Evolutionary conservation across 2,797 vertebrate genomes (phyloP), one percentile per base, ranked within the genome.

Genomic region (Ibycter americanus): DNA sequence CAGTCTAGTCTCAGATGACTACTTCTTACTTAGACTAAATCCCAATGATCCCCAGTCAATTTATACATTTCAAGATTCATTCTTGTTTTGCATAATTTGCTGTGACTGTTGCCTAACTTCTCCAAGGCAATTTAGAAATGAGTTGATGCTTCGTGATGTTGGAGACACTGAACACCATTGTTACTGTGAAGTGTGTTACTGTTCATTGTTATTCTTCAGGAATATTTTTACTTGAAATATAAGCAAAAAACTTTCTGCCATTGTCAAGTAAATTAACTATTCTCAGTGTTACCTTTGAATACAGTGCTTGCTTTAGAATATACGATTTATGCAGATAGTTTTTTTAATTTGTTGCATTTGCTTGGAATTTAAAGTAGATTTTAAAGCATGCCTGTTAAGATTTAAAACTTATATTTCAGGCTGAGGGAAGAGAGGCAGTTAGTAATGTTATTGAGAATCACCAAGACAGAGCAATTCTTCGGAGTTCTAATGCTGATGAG

Each of bases 361-460:
- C 16, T 77, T 74, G 27, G 31, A 82, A 58, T 85, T 89, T 74
- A 58, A 89, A 40, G 26, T 36, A 46, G 17, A 8, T 79, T 68
- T 81, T 68, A 67, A 90, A 61, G 11, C 55, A 26, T 3, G 2
- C 12, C 25, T 61, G 31, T 89, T 94, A 77, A 94, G 27, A 44
- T 8, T 38, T 21, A 21, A 65, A 38, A 42, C n/a, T 49, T 59
- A 12, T 84, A 19, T 91, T 97, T 78, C 80, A 97, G 97, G 65
- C 65, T 25, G 92, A 97, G 55, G 47, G 96, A 67, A 97, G 93
- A 96, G 94, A 97, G 12, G 46, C 78, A 40, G 79, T 87, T 63
- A 71, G 73, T 58, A 31, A 38, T 32, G 29, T 90, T 38, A 23
- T 8, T 0, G n/a, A 92, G 40, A 92, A 70, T 87, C 85, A 66